These are phyloP conservation scores for Mesorhabditis spiculigera DNA, from an alignment of 2,888 invertebrate genomes.

Conservation along the genomic window DNA sequence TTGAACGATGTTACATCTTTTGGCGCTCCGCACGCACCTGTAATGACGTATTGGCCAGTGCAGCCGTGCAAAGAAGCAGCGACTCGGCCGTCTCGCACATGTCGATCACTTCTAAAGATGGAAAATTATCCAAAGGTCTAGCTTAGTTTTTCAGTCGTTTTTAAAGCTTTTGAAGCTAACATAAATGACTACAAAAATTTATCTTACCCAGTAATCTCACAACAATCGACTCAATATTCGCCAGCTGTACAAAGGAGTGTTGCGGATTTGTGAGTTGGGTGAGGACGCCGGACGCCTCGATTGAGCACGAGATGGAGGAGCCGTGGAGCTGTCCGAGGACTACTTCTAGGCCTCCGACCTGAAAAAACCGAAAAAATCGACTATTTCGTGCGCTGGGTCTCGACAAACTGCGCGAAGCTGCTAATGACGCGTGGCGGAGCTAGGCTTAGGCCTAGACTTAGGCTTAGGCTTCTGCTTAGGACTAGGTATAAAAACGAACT, in stretches of 20 bases:
- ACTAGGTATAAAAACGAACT: neutral
- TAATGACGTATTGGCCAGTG: conserved; percentile 47
- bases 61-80: conserved; percentile 47
- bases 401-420: too few species aligned
- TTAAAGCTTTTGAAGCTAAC: neutral
- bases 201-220: conserved; percentile 29
- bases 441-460: too few species aligned
- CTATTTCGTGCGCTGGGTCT: too few species aligned
- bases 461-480: neutral
- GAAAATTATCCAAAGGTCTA: neutral
- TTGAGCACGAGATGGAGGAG: conserved; percentile 30
- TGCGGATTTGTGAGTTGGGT: conserved; percentile 54
- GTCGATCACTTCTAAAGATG: conserved; percentile 38
- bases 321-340: conserved; percentile 32
- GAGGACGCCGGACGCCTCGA: conserved; percentile 55
- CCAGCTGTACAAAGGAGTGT: conserved; percentile 41
- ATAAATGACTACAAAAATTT: neutral
- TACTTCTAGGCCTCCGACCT: conserved; percentile 47
- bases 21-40: neutral
- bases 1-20: too few species aligned
- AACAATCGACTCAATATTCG: conserved; percentile 36
- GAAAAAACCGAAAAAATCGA: conserved; percentile 10
- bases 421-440: too few species aligned
- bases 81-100: conserved; percentile 43
- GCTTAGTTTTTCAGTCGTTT: neutral